Evolutionary conservation across 1,140 invertebrate species (phyloP).

Genomic region (Drosophila leontia): DNA sequence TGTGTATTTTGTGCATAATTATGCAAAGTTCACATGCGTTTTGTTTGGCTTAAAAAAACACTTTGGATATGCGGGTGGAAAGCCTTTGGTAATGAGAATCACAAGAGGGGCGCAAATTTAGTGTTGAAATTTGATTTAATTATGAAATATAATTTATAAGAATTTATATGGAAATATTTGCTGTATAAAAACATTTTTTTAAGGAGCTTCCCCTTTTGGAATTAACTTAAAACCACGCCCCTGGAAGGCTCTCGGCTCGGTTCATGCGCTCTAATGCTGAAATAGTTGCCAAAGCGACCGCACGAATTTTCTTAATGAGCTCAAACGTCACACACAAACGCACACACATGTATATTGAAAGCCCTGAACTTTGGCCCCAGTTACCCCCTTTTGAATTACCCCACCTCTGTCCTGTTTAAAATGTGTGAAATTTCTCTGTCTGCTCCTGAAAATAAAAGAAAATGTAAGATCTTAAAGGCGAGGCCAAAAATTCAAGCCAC

Average conservation of each 20-base stretch:
- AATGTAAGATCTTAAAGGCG: constrained; percentile 32
- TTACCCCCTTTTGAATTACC: neutral
- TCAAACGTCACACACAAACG: constrained; percentile 59
- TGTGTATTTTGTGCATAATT: constrained; percentile 67
- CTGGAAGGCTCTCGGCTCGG: constrained; percentile 9
- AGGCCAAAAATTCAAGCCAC: constrained; percentile 34
- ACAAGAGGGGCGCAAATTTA: neutral
- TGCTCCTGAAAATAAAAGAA: constrained; percentile 43
- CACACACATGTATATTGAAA: neutral
- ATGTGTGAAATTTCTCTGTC: constrained; percentile 53
- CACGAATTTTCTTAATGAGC: constrained; percentile 74
- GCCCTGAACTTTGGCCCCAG: constrained; percentile 48
- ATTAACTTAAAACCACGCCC: neutral
- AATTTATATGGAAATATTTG: neutral
- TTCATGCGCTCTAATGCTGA: constrained; percentile 32
- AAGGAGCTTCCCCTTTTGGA: neutral
- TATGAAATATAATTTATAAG: neutral
- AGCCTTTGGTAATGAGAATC: constrained; percentile 1
- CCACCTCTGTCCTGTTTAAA: constrained; percentile 34
- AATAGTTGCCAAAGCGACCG: constrained; percentile 75
- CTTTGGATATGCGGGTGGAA: constrained; percentile 43
- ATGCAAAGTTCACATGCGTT: constrained; percentile 70
- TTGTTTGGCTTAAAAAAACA: constrained; percentile 63
- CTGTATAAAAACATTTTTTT: neutral
- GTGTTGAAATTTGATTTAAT: neutral